A percentile compares a stretch with the other conserved stretches of the same genome.
Conservation (phyloP, 2,888 invertebrate genomes). For the Acrocyrtus sp. region DNA sequence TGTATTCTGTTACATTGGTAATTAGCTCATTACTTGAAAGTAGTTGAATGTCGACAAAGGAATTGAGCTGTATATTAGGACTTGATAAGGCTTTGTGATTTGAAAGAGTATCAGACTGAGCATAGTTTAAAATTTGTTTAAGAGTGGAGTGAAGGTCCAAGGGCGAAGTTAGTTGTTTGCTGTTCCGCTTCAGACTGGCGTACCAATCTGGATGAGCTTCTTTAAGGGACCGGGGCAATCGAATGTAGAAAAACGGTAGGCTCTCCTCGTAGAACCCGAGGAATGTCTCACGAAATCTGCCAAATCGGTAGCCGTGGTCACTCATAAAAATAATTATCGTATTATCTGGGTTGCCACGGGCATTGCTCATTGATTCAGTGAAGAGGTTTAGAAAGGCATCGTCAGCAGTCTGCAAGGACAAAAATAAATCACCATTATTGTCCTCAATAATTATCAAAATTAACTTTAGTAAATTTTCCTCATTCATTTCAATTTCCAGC, state of each 20-base stretch:
- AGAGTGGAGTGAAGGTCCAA: constrained; percentile 79
- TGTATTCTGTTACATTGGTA: constrained; percentile 9
- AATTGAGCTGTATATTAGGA: too few species aligned
- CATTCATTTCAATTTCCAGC: too few species aligned
- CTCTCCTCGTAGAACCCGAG: constrained; percentile 83
- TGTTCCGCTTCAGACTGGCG: constrained; percentile 72
- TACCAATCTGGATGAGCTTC: constrained; percentile 70
- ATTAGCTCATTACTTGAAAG: neutral
- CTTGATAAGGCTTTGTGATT: too few species aligned
- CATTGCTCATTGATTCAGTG: constrained; percentile 24
- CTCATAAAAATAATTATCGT: constrained; percentile 55
- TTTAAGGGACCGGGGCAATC: constrained; percentile 73
- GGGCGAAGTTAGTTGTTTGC: constrained; percentile 76
- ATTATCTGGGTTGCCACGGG: constrained; percentile 46
- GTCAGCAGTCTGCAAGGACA: constrained; percentile 48
- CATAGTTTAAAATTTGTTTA: constrained; percentile 53
- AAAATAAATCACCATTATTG: too few species aligned
- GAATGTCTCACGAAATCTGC: constrained; percentile 75
- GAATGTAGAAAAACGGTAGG: constrained; percentile 78
- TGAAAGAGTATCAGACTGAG: too few species aligned
- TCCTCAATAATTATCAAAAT: too few species aligned
- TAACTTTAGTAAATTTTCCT: too few species aligned
- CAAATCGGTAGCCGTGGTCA: constrained; percentile 74
- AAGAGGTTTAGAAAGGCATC: constrained; percentile 45
- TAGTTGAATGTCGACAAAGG: too few species aligned